These are phyloP conservation scores for Beris chalybata DNA, from an alignment of 2,888 invertebrate genomes.

Conservation along the genomic window DNA sequence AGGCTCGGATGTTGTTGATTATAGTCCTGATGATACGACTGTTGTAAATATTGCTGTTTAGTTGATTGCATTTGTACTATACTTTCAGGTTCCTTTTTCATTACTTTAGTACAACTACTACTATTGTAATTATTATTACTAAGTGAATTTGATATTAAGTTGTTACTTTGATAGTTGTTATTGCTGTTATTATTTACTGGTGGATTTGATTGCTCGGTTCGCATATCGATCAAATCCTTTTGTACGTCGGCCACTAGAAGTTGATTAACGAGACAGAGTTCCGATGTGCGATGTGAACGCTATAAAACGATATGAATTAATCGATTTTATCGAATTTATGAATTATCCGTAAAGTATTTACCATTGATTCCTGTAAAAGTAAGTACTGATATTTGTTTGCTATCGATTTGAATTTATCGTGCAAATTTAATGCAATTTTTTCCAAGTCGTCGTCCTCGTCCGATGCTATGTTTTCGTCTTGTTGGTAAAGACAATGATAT, in stretches of 20 bases:
- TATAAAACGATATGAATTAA: slow-evolving; percentile 50
- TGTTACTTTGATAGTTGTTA: slow-evolving; percentile 16
- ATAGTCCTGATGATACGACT: slow-evolving; percentile 10
- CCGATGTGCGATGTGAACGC: slow-evolving; percentile 74
- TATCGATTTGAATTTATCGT: slow-evolving; percentile 71
- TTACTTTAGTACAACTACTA: slow-evolving; percentile 39
- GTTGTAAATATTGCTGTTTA: slow-evolving; percentile 13
- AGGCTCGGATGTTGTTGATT: slow-evolving; percentile 8
- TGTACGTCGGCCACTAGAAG: slow-evolving; percentile 74
- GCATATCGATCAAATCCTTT: slow-evolving; percentile 63
- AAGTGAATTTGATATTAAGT: slow-evolving; percentile 4
- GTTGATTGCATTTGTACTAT: slow-evolving; percentile 25
- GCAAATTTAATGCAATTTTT: slow-evolving; percentile 66
- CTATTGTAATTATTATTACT: slow-evolving; percentile 9
- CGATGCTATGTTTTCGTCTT: slow-evolving; percentile 62
- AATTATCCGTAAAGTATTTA: slow-evolving; percentile 52
- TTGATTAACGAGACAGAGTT: slow-evolving; percentile 75
- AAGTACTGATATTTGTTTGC: slow-evolving; percentile 73
- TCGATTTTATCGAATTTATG: neutral
- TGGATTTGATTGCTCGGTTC: slow-evolving; percentile 56
- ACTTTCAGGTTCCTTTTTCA: slow-evolving; percentile 42
- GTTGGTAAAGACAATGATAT: slow-evolving; percentile 73
- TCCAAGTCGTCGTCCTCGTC: slow-evolving; percentile 73
- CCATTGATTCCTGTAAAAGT: slow-evolving; percentile 77
- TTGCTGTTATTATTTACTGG: slow-evolving; percentile 32